A percentile compares a stretch with the other conserved stretches of the same genome.
These are phyloP conservation scores for Patiria miniata DNA, from an alignment of 35 echinoderm and acorn worm species.

Conservation along the genomic window DNA sequence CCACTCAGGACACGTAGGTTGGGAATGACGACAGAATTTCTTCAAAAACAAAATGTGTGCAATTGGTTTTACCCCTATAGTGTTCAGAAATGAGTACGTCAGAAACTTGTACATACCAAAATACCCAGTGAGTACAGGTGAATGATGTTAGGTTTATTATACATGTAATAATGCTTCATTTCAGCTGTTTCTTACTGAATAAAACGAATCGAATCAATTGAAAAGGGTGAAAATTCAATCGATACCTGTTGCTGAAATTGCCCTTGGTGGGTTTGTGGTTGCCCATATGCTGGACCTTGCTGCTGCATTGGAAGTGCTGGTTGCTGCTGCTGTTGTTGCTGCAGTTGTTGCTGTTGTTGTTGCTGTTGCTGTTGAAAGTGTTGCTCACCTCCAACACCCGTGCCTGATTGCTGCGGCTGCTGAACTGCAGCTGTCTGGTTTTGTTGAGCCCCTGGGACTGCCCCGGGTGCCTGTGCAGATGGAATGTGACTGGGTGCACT, in stretches of 20 bases:
- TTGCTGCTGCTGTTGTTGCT: constrained; percentile 24
- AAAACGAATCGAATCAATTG: too few species aligned
- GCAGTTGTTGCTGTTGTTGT: constrained; percentile 31
- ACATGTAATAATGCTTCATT: too few species aligned
- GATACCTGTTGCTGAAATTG: constrained; percentile 36
- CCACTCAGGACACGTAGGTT: too few species aligned
- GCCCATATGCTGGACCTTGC: background rate
- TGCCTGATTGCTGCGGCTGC: constrained; percentile 24
- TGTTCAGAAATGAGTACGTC: too few species aligned
- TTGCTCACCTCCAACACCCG: constrained; percentile 4
- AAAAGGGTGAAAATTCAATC: background rate
- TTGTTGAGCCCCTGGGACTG: background rate
- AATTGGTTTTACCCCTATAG: too few species aligned
- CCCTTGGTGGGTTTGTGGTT: constrained; percentile 9
- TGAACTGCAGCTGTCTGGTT: constrained; percentile 13
- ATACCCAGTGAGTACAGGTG: too few species aligned
- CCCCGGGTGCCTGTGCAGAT: constrained; percentile 10
- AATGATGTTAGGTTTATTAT: too few species aligned
- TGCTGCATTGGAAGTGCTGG: background rate
- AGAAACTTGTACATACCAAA: too few species aligned
- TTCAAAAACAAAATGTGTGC: too few species aligned
- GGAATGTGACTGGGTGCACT: background rate
- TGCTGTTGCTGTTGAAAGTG: constrained; percentile 18
- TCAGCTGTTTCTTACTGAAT: too few species aligned
- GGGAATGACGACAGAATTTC: too few species aligned